Evolutionary conservation across 2,888 invertebrate genomes (phyloP), one percentile per base, ranked within the genome.

Genomic region (Drepanosiphum platanoidis): DNA sequence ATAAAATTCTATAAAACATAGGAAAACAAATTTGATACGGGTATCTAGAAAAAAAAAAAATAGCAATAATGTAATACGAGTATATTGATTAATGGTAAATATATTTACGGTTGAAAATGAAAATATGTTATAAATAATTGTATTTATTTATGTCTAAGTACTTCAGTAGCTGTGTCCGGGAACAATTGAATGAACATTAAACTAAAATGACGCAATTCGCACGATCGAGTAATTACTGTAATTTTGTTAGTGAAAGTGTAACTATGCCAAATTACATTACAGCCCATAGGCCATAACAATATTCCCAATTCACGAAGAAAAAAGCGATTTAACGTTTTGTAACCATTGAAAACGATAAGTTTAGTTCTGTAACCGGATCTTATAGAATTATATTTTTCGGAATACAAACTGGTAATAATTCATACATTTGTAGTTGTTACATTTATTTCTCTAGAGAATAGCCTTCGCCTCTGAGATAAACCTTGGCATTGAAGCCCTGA

Each of bases 211-310:
- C 58, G 84, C 84, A 84, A 84, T 77, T 84, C 36, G 58, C 70
- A 68, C 84, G 27, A 70, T 84, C 84, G n/a, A 68, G 68, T 84
- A 84, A 84, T 77, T 84, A 75, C 84, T 22, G 84, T 77, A 77
- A 84, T 84, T 84, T 84, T 61, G 8, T 39, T 4, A 58, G 84
- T 70, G 84, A 84, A 84, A 84, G 84, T 84, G 84, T 77, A 84
- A 52, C 77, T 84, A 77, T 84, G 39, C 75, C 84, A 52, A 77
- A 84, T 84, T 68, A 68, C 77, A 77, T 77, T 84, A 72, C 34
- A 42, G 36, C 39, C 58, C 75, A 39, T 42, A 42, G 30, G 30
- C 58, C 84, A 39, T 77, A 84, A 77, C 84, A 22, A 68, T 61
- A 81, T 71, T 68, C 52, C 46, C 22, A 36, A 52, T 36, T 58